Conservation (phyloP, 1,140 invertebrate species). For the Drosophila melanica region DNA sequence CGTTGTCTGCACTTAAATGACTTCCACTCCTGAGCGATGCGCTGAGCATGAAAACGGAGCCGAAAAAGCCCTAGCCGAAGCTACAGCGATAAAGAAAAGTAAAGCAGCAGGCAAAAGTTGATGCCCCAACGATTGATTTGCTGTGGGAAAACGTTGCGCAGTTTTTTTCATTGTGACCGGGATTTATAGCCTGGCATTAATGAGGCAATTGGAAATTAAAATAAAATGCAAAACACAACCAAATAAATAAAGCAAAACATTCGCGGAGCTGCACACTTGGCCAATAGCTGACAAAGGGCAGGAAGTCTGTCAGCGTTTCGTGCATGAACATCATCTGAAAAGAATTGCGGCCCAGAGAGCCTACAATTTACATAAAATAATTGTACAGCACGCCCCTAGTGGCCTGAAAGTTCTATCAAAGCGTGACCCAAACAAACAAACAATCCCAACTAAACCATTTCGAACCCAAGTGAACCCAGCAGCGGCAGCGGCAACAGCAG, state of each 20-base stretch:
- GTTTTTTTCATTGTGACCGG: slow-evolving; percentile 11
- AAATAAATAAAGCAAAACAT: slow-evolving; percentile 8
- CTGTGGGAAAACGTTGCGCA: slow-evolving; percentile 48
- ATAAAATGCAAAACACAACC: slow-evolving; percentile 45
- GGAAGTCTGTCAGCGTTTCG: slow-evolving; percentile 23
- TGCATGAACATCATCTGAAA: slow-evolving; percentile 29
- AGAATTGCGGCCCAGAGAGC: slow-evolving; percentile 18
- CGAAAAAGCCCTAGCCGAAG: slow-evolving; percentile 11
- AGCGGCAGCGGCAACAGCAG: slow-evolving; percentile 20
- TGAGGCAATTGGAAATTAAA: slow-evolving; percentile 48
- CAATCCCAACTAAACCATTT: slow-evolving; percentile 22
- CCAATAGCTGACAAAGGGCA: slow-evolving; percentile 35
- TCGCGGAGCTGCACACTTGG: slow-evolving; percentile 17
- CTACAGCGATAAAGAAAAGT: slow-evolving; percentile 40
- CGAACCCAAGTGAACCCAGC: slow-evolving; percentile 39
- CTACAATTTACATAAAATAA: slow-evolving; percentile 72
- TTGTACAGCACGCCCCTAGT: slow-evolving; percentile 30
- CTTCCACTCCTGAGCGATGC: slow-evolving; percentile 45
- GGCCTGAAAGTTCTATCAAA: slow-evolving; percentile 65
- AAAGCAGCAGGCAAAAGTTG: slow-evolving; percentile 26
- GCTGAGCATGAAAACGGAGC: slow-evolving; percentile 43
- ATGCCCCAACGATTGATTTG: slow-evolving; percentile 59
- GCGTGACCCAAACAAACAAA: slow-evolving; percentile 71
- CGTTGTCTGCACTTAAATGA: slow-evolving; percentile 75
- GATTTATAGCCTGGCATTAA: slow-evolving; percentile 49